phyloP scores from a whole-genome alignment of 53 echinoderm and acorn worm genomes.

The Actinopyga echinites region DNA sequence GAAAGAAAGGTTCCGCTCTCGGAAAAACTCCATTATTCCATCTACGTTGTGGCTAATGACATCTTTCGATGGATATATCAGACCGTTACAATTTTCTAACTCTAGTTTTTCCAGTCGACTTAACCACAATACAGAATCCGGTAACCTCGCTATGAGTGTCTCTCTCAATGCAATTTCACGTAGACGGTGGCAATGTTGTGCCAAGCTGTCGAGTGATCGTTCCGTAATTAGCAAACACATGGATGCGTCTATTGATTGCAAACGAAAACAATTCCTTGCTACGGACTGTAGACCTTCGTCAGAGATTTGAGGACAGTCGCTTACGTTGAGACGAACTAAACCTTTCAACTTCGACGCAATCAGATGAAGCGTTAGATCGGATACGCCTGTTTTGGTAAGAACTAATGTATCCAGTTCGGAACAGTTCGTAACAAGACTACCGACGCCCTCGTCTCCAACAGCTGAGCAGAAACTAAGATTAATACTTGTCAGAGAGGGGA shows the following conservation, averaged over 20 bases:
- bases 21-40: slow-evolving; percentile 4
- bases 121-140: not conserved
- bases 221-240: slow-evolving; percentile 21
- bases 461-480: slow-evolving; percentile 1
- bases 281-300: not conserved
- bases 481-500: not conserved
- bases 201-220: not conserved
- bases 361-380: not conserved
- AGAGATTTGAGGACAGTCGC: slow-evolving; percentile 17
- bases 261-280: not conserved
- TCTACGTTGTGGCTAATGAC: not conserved
- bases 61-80: not conserved
- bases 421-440: not conserved
- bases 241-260: slow-evolving; percentile 23
- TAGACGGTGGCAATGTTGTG: slow-evolving; percentile 6
- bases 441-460: not conserved
- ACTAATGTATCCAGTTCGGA: not conserved
- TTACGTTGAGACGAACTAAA: not conserved
- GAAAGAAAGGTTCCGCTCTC: not conserved
- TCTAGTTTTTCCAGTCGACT: slow-evolving; percentile 17
- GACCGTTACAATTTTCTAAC: not conserved
- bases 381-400: not conserved
- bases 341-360: not conserved
- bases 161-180: slow-evolving; percentile 12
- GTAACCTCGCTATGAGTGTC: slow-evolving; percentile 2